Evolutionary conservation across 23 tunicate species (phyloP), one percentile per base, ranked within the genome.

Genomic region (Botrylloides violaceus): DNA sequence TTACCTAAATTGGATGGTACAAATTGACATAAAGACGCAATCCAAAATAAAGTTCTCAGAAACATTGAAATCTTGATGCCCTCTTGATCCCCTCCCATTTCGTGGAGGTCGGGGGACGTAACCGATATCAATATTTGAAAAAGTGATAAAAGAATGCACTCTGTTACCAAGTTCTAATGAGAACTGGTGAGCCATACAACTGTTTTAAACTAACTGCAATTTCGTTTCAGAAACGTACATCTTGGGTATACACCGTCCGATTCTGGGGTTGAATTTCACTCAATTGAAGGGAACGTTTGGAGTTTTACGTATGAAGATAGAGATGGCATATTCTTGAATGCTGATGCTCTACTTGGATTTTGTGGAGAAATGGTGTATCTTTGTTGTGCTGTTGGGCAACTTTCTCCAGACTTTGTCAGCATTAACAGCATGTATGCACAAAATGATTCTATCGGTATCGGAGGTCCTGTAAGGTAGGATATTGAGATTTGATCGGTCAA

Each of bases 401-500:
- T 68, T 19, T 43, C 25, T 25, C 1, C 37, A 20, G 30, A 36
- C 15, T 19, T 23, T 36, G 57, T 9, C 57, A 24, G 22, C 20
- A 4, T 22, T 68, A 32, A 1, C 37, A 26, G 36, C 4, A 15
- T 35, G 30, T 22, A 26, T 19, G 47, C 29, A 4, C n/a, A 68
- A 68, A 43, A 35, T 68, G 74, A 68, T 35, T 32, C n/a, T n/a
- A n/a, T 68, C 5, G 74, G 49, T 4, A 68, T 37, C 22, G 74
- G 74, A 15, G 58, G 58, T 20, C 74, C 56, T 7, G 37, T 68
- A 21, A 39, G 47, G 74, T 68, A 68, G 12, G 15, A n/a, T n/a
- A n/a, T n/a, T n/a, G n/a, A n/a, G n/a, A n/a, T n/a, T n/a, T n/a
- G n/a, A n/a, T n/a, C n/a, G n/a, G n/a, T n/a, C n/a, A n/a, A n/a